Percentiles rank a stretch among this genome's conserved stretches.
Conservation (phyloP, 2,797 vertebrate genomes). For the Pelobates cultripes region DNA sequence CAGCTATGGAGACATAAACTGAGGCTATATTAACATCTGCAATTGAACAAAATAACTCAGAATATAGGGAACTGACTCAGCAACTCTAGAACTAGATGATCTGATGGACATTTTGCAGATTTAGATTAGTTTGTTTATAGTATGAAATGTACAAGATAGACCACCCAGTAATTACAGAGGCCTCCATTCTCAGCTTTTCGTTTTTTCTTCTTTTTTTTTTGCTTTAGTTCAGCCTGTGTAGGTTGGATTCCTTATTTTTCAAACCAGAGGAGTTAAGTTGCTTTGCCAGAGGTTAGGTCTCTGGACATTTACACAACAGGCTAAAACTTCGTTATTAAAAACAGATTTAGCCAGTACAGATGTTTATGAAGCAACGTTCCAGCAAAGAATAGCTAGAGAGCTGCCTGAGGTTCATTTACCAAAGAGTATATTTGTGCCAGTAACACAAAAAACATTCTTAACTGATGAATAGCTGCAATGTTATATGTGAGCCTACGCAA, state of each 20-base stretch:
- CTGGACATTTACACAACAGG: constrained; percentile 29
- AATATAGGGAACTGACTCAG: constrained; percentile 15
- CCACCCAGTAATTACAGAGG: constrained; percentile 41
- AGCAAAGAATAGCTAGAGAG: not conserved
- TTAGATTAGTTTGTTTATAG: constrained; percentile 16
- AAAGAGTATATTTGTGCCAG: constrained; percentile 10
- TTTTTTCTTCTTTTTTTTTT: constrained; percentile 10
- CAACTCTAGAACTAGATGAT: not conserved
- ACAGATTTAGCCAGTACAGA: constrained; percentile 41
- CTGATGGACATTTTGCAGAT: constrained; percentile 9
- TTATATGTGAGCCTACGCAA: no score
- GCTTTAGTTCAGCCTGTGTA: constrained; percentile 26
- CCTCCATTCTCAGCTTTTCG: constrained; percentile 19
- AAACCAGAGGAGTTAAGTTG: not conserved
- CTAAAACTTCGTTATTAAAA: constrained; percentile 24
- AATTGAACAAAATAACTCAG: not conserved
- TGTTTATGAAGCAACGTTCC: constrained; percentile 35
- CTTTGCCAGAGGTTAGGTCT: constrained; percentile 45
- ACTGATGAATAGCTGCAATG: constrained; percentile 14
- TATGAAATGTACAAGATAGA: constrained; percentile 16
- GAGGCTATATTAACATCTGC: constrained; percentile 6
- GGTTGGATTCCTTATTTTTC: constrained; percentile 15
- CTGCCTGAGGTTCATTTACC: not conserved
- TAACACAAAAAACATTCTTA: constrained; percentile 26
- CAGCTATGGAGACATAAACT: not conserved